phyloP scores from a whole-genome alignment of 1,140 invertebrate species.

The Calliopsis andreniformis region DNA sequence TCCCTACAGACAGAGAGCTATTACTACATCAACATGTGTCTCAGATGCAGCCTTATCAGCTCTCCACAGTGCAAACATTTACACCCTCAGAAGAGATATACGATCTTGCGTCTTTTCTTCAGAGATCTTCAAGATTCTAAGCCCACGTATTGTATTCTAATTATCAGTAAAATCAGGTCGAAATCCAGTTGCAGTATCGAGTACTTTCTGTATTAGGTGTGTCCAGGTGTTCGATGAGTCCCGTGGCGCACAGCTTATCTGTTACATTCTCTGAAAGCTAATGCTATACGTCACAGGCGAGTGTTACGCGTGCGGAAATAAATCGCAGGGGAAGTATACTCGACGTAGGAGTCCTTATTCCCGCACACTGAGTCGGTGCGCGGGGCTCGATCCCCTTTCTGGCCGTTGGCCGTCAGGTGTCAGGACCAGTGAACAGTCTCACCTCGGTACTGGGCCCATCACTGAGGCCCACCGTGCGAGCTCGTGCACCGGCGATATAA shows the following conservation, averaged over 20 bases:
- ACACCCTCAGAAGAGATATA: too few relatives aligned
- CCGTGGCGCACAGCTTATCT: not conserved
- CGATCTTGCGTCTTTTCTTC: too few relatives aligned
- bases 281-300: not conserved
- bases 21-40: too few relatives aligned
- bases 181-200: too few relatives aligned
- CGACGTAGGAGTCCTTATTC: not conserved
- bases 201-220: not conserved
- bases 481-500: constrained; percentile 61
- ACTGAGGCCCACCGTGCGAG: constrained; percentile 68
- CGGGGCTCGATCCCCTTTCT: constrained; percentile 61
- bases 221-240: not conserved
- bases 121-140: too few relatives aligned
- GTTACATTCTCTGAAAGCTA: not conserved
- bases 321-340: not conserved
- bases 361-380: not conserved
- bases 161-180: too few relatives aligned
- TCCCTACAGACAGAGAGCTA: too few relatives aligned
- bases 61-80: too few relatives aligned
- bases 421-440: constrained; percentile 65
- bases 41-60: too few relatives aligned
- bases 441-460: constrained; percentile 54
- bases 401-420: constrained; percentile 69
- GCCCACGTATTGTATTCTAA: too few relatives aligned
- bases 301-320: not conserved